phyloP scores from a whole-genome alignment of 92 coral and sea anemone species.

The Parazoanthus darwini region DNA sequence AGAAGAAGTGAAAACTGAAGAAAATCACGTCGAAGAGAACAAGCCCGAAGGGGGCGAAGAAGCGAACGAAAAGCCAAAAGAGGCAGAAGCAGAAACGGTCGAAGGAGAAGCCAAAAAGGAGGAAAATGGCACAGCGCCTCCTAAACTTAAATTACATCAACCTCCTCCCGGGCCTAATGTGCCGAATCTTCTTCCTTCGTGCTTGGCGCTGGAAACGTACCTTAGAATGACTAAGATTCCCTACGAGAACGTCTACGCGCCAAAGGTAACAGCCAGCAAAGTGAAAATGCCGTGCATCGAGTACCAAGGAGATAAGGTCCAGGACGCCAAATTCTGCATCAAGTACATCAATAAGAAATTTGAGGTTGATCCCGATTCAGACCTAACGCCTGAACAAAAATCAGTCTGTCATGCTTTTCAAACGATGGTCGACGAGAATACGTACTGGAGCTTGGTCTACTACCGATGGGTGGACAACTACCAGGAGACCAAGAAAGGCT shows the following conservation, averaged over 20 bases:
- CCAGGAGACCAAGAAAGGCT: conserved; percentile 94
- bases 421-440: conserved; percentile 93
- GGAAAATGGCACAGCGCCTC: conserved; percentile 80
- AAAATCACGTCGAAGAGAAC: conserved; percentile 92
- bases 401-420: conserved; percentile 92
- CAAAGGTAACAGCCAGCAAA: conserved; percentile 76
- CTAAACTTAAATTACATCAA: conserved; percentile 86
- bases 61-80: conserved; percentile 85
- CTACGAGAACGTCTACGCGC: conserved; percentile 85
- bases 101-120: conserved; percentile 79
- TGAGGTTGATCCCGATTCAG: conserved; percentile 72
- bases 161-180: conserved; percentile 80
- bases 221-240: conserved; percentile 89
- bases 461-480: conserved; percentile 99
- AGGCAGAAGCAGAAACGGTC: conserved; percentile 77
- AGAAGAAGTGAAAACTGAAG: conserved; percentile 71
- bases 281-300: conserved; percentile 93
- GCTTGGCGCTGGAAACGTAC: conserved; percentile 90
- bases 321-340: conserved; percentile 86
- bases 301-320: conserved; percentile 93
- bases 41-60: conserved; percentile 67
- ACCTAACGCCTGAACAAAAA: conserved; percentile 69
- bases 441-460: conserved; percentile 96
- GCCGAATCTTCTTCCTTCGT: conserved; percentile 86
- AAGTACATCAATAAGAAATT: conserved; percentile 93